Conservation (phyloP, 1,140 invertebrate genomes). For the Muscidifurax raptorellus region DNA sequence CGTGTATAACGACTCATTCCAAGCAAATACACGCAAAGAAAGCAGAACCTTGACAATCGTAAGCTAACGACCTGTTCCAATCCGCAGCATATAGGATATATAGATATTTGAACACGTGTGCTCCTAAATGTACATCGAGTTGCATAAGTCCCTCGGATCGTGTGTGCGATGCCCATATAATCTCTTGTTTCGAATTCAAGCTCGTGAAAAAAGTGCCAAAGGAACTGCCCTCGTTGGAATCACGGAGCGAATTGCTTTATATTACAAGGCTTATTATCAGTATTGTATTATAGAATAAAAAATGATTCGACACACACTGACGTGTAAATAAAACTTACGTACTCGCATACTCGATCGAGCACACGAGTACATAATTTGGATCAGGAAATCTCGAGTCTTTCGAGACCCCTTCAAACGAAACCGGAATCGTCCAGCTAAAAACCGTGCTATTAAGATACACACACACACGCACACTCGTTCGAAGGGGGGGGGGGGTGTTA, state of each 20-base stretch:
- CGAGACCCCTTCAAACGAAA: too few relatives aligned
- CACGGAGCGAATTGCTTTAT: too few relatives aligned
- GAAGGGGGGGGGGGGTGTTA: neutral
- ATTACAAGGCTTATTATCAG: too few relatives aligned
- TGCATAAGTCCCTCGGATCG: neutral
- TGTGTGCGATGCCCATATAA: neutral
- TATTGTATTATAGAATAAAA: too few relatives aligned
- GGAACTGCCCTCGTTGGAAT: neutral
- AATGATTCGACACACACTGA: too few relatives aligned
- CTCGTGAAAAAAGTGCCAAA: neutral
- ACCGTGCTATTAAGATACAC: neutral
- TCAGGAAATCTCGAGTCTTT: neutral
- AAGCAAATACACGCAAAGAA: too few relatives aligned
- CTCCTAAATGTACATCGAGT: neutral
- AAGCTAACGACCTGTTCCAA: too few relatives aligned
- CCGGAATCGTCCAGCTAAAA: neutral
- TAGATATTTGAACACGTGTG: neutral
- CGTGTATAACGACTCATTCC: too few relatives aligned
- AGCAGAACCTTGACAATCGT: too few relatives aligned
- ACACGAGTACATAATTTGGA: neutral
- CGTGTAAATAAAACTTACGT: too few relatives aligned
- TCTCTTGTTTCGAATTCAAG: neutral
- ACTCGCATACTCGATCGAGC: too few relatives aligned
- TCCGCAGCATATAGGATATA: neutral
- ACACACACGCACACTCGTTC: neutral